Conservation (phyloP, 1,140 invertebrate genomes). For the Scaptomyza graminum region DNA sequence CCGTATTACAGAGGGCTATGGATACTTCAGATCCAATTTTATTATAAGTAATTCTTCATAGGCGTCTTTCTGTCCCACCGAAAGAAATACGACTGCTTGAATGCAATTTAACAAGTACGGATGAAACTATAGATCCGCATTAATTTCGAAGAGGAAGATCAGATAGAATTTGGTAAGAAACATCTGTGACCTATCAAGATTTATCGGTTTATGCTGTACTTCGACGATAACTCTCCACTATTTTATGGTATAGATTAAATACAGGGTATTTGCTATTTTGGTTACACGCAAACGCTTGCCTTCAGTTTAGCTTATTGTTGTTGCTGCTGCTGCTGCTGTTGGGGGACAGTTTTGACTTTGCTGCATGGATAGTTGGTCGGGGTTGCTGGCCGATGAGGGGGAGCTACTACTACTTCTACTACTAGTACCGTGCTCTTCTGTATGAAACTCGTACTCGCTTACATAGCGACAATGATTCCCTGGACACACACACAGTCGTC, state of each 20-base stretch:
- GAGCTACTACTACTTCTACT: slow-evolving; percentile 3
- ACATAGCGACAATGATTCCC: slow-evolving; percentile 62
- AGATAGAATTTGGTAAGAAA: too few species aligned
- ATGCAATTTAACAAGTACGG: too few species aligned
- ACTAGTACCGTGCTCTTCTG: slow-evolving; percentile 24
- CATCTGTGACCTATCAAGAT: too few species aligned
- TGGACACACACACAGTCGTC: slow-evolving; percentile 17
- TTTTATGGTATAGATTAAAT: background rate
- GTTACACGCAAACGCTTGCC: background rate
- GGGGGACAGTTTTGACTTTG: slow-evolving; percentile 46
- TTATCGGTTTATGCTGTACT: too few species aligned
- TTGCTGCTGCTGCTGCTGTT: slow-evolving; percentile 10
- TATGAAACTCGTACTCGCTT: slow-evolving; percentile 46
- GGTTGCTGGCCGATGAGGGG: slow-evolving; percentile 11
- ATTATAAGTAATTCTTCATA: too few species aligned
- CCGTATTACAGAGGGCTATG: too few species aligned
- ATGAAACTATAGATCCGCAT: too few species aligned
- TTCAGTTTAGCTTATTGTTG: slow-evolving; percentile 9
- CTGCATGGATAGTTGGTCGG: slow-evolving; percentile 50
- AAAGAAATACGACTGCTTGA: too few species aligned
- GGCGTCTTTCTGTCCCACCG: too few species aligned
- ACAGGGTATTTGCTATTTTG: background rate
- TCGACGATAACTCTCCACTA: too few species aligned
- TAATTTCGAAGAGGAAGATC: too few species aligned
- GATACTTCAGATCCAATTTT: too few species aligned